Conservation (phyloP, 2,113 vertebrate genomes). For the Excalfactoria chinensis region DNA sequence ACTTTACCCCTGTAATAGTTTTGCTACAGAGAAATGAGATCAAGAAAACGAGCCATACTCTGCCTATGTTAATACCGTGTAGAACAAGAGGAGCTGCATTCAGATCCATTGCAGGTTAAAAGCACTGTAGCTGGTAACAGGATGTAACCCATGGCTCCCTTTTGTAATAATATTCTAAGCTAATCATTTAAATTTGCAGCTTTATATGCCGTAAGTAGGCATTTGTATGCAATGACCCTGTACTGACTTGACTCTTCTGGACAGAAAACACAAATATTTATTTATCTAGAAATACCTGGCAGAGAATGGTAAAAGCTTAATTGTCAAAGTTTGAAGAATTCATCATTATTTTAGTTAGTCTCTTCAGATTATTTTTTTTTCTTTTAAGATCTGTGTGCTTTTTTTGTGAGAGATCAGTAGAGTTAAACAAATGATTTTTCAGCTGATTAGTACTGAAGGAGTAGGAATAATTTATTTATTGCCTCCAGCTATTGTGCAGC, state of each 20-base stretch:
- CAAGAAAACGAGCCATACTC: not conserved
- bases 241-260: not conserved
- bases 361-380: not conserved
- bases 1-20: not conserved
- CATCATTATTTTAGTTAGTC: not conserved
- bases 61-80: not conserved
- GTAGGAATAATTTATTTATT: not conserved
- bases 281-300: conserved; percentile 12
- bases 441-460: not conserved
- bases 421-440: not conserved
- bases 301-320: not conserved
- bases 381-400: not conserved
- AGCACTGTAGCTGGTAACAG: not conserved
- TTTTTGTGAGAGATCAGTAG: not conserved
- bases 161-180: not conserved
- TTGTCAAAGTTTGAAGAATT: not conserved
- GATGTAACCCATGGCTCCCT: not conserved
- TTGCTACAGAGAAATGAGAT: not conserved
- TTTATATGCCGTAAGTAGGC: not conserved
- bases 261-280: not conserved
- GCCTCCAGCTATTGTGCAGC: not conserved
- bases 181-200: not conserved
- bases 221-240: conserved; percentile 17
- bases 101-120: not conserved
- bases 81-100: not conserved